Conservation (phyloP, 2,113 vertebrate species). For the Nibea coibor region DNA sequence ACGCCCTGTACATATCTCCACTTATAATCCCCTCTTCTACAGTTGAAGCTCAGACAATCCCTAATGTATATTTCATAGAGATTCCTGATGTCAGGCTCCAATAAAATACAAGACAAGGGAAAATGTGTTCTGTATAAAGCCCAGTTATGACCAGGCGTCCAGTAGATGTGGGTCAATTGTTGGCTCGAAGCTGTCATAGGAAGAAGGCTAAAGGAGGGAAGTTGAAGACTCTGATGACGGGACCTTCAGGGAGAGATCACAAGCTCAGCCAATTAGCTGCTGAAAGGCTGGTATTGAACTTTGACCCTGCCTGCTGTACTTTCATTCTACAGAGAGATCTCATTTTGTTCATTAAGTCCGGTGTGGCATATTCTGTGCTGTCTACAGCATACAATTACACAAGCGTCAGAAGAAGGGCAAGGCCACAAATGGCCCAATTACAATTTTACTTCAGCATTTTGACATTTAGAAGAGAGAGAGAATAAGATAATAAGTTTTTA, state of each 20-base stretch:
- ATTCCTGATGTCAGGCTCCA: slow-evolving; percentile 28
- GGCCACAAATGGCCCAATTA: slow-evolving; percentile 63
- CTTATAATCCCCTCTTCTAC: slow-evolving; percentile 5
- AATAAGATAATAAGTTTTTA: background rate
- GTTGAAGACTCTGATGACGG: slow-evolving; percentile 60
- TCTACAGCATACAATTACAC: slow-evolving; percentile 61
- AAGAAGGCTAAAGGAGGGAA: slow-evolving; percentile 51
- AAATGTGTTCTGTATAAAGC: slow-evolving; percentile 27
- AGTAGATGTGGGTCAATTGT: slow-evolving; percentile 60
- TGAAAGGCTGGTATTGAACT: slow-evolving; percentile 72
- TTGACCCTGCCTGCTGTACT: slow-evolving; percentile 68
- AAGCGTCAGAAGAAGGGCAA: slow-evolving; percentile 59
- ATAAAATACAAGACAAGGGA: slow-evolving; percentile 39
- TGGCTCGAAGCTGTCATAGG: slow-evolving; percentile 67
- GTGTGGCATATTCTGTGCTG: slow-evolving; percentile 56
- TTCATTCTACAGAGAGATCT: slow-evolving; percentile 72
- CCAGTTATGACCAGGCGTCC: slow-evolving; percentile 22
- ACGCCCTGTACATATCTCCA: background rate
- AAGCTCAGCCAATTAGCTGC: slow-evolving; percentile 78
- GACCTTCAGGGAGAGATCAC: slow-evolving; percentile 70
- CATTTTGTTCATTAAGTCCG: slow-evolving; percentile 76
- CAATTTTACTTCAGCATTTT: slow-evolving; percentile 58
- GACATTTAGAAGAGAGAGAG: slow-evolving; percentile 57
- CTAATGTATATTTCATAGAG: slow-evolving; percentile 26
- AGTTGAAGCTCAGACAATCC: background rate